Evolutionary conservation across 2,113 vertebrate genomes (phyloP), one percentile per base, ranked within the genome.

Genomic region (Orientallactaga bullata): DNA sequence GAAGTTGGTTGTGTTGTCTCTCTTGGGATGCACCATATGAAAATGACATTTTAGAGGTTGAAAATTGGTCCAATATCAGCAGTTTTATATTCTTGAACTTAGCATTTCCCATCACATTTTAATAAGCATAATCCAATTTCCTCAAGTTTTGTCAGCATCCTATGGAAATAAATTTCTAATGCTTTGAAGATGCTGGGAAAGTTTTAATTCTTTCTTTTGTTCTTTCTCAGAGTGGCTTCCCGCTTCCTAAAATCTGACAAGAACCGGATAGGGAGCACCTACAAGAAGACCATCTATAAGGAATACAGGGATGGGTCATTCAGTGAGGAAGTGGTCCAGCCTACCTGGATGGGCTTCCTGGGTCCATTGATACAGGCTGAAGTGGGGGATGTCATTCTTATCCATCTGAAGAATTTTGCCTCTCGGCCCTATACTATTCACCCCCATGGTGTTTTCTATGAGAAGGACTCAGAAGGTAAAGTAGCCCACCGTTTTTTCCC

Each of bases 251-350:
- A 98, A 88, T 84, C 97, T 86, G 96, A 96, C 58, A 97, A 95
- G 79, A 94, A 98, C 93, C 96, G 98, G 23, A 97, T 99, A 93
- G 98, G 98, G 77, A 97, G 97, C 89, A 97, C 12, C 0, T 99
- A 99, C 97, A 99, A 98, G 97, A 99, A 99, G 76, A 97, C 99
- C 4, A 95, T 99, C 91, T 99, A 99, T 93, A 99, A 98, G 91
- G 98, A 99, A 86, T 99, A 99, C 96, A 98, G 55, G 0, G 99
- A 99, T 80, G 92, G 96, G 86, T 98, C 97, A 0, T 99, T 98
- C 82, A 96, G 93, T 37, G 97, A 97, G 12, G 99, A 99, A 97
- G 66, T 99, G 77, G 76, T 93, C 16, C 99, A 99, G 69, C 98
- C 98, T 2, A 94, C 71, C 8, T 99, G 99, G 99, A 93, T 99